These are phyloP conservation scores for Synanthedon vespiformis DNA, from an alignment of 2,888 invertebrate genomes.

Conservation along the genomic window DNA sequence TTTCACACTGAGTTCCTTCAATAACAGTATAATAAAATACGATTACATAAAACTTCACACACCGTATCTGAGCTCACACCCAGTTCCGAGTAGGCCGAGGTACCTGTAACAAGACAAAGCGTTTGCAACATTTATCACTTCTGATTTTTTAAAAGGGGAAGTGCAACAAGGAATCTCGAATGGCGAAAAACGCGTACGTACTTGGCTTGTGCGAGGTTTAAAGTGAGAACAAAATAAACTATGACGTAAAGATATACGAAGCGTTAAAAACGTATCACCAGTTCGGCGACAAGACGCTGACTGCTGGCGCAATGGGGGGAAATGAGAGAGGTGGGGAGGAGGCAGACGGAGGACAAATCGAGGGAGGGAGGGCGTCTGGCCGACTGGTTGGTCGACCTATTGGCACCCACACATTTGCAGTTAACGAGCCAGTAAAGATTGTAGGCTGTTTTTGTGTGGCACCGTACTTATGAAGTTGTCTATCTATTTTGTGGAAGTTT, in stretches of 20 bases:
- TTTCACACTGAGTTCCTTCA: conserved; percentile 36
- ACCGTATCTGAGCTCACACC: conserved; percentile 66
- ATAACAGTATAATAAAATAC: conserved; percentile 38
- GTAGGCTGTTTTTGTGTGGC: conserved; percentile 38
- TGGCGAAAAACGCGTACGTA: conserved; percentile 25
- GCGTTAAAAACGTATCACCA: conserved; percentile 23
- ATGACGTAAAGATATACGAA: conserved; percentile 49
- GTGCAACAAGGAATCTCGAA: conserved; percentile 14
- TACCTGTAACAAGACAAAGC: conserved; percentile 70
- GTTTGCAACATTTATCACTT: conserved; percentile 39
- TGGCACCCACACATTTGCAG: conserved; percentile 49
- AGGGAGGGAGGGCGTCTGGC: conserved; percentile 63
- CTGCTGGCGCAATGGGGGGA: conserved; percentile 34
- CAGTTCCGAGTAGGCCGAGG: conserved; percentile 45
- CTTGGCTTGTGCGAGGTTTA: conserved; percentile 34
- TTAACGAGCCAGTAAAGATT: conserved; percentile 38
- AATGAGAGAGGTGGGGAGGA: conserved; percentile 27
- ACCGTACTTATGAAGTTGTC: conserved; percentile 17
- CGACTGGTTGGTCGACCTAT: conserved; percentile 68
- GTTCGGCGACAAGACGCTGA: conserved; percentile 39
- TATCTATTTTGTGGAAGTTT: background rate
- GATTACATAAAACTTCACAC: conserved; percentile 67
- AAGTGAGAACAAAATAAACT: conserved; percentile 52
- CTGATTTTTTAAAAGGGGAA: conserved; percentile 14
- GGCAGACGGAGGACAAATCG: conserved; percentile 49